Conservation (phyloP, 2,797 vertebrate species). For the Pristis pectinata region DNA sequence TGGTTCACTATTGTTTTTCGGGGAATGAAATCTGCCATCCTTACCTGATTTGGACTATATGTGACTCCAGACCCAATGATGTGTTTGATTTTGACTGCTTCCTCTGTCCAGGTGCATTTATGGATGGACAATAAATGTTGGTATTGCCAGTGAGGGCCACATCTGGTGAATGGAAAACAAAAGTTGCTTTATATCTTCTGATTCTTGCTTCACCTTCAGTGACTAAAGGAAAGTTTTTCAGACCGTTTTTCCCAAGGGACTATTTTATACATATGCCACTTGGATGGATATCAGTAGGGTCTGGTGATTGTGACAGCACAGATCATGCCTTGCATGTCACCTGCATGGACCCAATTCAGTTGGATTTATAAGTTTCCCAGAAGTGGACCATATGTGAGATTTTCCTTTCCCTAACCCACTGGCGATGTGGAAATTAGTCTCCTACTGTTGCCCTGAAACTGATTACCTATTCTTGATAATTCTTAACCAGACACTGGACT, state of each 20-base stretch:
- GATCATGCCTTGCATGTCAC: neutral
- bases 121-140: too few species aligned
- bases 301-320: neutral
- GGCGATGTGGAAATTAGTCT: neutral
- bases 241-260: neutral
- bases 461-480: neutral
- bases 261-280: too few species aligned
- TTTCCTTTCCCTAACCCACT: neutral
- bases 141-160: too few species aligned
- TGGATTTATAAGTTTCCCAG: neutral
- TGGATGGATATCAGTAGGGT: neutral
- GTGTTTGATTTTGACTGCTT: too few species aligned
- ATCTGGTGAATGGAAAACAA: too few species aligned
- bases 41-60: too few species aligned
- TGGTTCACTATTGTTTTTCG: too few species aligned
- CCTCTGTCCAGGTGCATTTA: too few species aligned
- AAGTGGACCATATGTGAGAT: neutral
- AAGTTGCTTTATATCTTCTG: too few species aligned
- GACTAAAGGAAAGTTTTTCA: neutral
- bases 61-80: too few species aligned
- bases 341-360: neutral
- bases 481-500: neutral
- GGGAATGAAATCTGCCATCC: too few species aligned
- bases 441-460: neutral
- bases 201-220: too few species aligned